Evolutionary conservation across 2,797 vertebrate species (phyloP).

Genomic region (Acestrorhynchus altus): DNA sequence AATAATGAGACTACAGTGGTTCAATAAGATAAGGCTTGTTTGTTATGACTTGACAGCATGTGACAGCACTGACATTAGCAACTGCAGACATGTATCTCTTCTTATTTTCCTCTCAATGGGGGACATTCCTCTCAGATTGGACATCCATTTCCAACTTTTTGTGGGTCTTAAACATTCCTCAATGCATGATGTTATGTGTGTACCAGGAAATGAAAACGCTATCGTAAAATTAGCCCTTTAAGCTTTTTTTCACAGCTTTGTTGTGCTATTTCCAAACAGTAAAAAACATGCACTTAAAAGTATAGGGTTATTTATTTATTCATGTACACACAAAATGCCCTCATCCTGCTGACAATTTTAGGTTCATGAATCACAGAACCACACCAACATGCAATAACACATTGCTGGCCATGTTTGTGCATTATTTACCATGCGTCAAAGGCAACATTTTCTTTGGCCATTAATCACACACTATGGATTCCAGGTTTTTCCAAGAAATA

Average conservation of each 20-base stretch:
- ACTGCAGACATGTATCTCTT: too few relatives aligned
- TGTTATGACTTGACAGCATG: too few relatives aligned
- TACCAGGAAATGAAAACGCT: too few relatives aligned
- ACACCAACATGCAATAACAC: not conserved
- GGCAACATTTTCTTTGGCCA: not conserved
- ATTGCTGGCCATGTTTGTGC: not conserved
- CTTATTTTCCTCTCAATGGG: too few relatives aligned
- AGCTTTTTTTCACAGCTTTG: not conserved
- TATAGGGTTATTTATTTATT: not conserved
- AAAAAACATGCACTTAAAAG: not conserved
- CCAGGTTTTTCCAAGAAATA: constrained; percentile 11
- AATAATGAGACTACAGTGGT: too few relatives aligned
- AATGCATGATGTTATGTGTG: too few relatives aligned
- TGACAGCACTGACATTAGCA: too few relatives aligned
- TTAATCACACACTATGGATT: constrained; percentile 30
- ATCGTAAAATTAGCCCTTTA: too few relatives aligned
- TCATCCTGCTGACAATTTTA: not conserved
- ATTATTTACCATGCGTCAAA: constrained; percentile 25
- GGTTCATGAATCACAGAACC: constrained; percentile 10
- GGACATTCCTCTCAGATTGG: too few relatives aligned
- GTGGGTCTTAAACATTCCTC: too few relatives aligned
- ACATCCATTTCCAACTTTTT: too few relatives aligned
- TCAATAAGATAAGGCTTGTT: too few relatives aligned
- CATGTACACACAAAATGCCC: not conserved
- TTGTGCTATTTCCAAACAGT: not conserved